phyloP scores from a whole-genome alignment of 2,797 vertebrate species.

The Hypotaenidia okinawae region DNA sequence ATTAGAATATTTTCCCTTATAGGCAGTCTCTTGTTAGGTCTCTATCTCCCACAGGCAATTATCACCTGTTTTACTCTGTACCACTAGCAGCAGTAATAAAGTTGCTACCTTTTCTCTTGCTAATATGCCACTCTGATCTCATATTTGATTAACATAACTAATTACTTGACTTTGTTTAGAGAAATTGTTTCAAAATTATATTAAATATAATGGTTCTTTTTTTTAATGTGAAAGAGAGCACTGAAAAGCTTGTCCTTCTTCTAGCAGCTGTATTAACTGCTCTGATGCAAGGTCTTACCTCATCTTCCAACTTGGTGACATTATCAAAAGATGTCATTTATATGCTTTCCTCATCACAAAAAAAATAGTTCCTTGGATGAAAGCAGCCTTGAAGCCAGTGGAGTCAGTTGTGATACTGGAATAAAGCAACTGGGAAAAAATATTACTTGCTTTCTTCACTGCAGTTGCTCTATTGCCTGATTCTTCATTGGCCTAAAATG shows the following conservation, averaged over 20 bases:
- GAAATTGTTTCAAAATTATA: background rate
- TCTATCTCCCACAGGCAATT: background rate
- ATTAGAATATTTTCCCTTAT: background rate
- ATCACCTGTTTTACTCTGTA: background rate
- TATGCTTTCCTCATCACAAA: background rate
- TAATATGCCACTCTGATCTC: background rate
- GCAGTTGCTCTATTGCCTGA: background rate
- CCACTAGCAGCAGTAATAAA: background rate
- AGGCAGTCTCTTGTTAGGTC: background rate
- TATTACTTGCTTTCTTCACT: background rate
- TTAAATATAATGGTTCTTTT: background rate
- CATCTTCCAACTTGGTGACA: background rate
- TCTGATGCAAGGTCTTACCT: background rate
- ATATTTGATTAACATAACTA: background rate
- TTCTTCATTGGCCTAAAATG: background rate
- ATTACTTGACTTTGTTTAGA: background rate
- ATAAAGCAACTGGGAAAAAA: background rate
- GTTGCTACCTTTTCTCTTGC: background rate
- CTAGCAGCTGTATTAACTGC: background rate
- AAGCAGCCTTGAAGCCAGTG: background rate
- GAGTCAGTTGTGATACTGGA: background rate
- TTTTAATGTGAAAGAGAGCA: background rate
- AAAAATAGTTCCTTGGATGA: background rate
- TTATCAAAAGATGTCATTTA: background rate
- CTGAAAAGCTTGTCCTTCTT: background rate